Evolutionary conservation across 2,113 vertebrate genomes (phyloP).

Genomic region (Lontra canadensis): DNA sequence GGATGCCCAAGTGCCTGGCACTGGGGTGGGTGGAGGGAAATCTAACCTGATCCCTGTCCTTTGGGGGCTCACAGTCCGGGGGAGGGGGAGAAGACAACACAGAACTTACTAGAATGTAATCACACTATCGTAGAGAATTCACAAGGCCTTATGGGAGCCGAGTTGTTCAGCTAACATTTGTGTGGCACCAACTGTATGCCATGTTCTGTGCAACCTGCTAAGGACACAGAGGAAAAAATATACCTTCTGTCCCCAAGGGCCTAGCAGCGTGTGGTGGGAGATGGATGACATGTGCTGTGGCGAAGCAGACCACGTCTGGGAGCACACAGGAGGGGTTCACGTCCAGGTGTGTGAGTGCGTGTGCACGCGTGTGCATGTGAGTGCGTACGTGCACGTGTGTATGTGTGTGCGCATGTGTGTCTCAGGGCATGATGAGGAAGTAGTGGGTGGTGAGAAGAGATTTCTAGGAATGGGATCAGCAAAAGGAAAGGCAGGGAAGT

Average conservation of each 20-base stretch:
- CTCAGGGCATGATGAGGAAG: not conserved
- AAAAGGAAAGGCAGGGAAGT: not conserved
- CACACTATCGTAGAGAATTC: not conserved
- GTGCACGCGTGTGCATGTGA: not conserved
- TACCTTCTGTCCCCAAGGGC: not conserved
- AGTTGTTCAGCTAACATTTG: not conserved
- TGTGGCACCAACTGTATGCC: not conserved
- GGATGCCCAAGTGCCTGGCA: not conserved
- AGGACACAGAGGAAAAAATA: not conserved
- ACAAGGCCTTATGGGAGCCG: not conserved
- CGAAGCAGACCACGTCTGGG: not conserved
- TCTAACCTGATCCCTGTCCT: not conserved
- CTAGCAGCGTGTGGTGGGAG: not conserved
- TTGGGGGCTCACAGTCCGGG: not conserved
- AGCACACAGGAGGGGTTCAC: not conserved
- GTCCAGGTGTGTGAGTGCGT: not conserved
- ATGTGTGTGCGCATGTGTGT: fast-evolving
- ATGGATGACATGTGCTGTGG: not conserved
- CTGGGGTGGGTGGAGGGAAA: not conserved
- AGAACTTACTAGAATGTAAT: not conserved
- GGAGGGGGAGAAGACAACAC: not conserved
- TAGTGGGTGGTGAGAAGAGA: not conserved
- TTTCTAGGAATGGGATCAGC: not conserved
- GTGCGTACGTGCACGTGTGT: too few relatives aligned
- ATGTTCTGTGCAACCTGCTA: not conserved